Percentiles rank a stretch among this genome's conserved stretches.
Conservation (phyloP, 1,140 invertebrate genomes). For the Diorhabda sublineata region DNA sequence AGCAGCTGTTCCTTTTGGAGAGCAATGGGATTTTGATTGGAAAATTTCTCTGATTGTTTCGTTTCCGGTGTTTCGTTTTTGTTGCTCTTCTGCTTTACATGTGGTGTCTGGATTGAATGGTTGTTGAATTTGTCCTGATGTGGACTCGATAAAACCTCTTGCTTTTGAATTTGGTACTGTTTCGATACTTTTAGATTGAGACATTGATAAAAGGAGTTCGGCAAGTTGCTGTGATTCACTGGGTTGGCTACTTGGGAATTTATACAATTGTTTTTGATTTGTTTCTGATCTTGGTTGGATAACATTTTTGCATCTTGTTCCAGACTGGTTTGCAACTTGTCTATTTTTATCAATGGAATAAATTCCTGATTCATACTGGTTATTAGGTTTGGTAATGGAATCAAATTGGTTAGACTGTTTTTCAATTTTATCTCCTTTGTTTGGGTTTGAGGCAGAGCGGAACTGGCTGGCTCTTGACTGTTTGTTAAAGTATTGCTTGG, state of each 20-base stretch:
- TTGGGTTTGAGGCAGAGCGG: background rate
- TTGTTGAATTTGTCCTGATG: too few relatives aligned
- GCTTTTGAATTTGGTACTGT: too few relatives aligned
- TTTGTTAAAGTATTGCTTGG: background rate
- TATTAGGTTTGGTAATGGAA: background rate
- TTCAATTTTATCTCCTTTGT: background rate
- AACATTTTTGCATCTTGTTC: background rate
- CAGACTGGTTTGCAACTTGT: background rate
- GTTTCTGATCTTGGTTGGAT: background rate
- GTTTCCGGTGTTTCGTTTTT: background rate
- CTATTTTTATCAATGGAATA: background rate
- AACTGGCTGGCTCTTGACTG: background rate
- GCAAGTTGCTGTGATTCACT: too few relatives aligned
- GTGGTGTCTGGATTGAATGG: background rate
- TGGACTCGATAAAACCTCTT: too few relatives aligned
- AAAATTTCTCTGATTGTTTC: background rate
- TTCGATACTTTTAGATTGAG: background rate
- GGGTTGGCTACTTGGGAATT: too few relatives aligned
- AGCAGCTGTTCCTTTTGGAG: too few relatives aligned
- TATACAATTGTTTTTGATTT: background rate
- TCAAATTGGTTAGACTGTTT: background rate
- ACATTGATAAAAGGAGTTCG: too few relatives aligned
- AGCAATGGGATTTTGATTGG: too few relatives aligned
- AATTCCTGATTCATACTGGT: background rate
- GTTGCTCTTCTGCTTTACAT: background rate